Conservation (phyloP, 2,113 vertebrate genomes). For the Festucalex cinctus region DNA sequence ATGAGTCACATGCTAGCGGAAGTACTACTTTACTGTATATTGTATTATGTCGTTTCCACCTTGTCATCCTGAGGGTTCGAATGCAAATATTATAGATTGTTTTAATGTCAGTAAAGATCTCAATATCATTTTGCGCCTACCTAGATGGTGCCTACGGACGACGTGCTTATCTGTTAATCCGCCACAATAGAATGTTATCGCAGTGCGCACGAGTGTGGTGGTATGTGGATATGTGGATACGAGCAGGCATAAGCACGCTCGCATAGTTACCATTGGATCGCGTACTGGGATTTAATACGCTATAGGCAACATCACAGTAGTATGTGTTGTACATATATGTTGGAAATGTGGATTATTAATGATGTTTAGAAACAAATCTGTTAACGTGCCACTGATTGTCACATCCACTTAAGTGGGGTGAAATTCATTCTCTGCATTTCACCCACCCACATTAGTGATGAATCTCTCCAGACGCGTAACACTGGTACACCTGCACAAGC, state of each 20-base stretch:
- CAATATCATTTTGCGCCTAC: constrained; percentile 32
- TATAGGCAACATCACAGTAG: not conserved
- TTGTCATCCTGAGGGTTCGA: not conserved
- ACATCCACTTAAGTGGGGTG: too few relatives aligned
- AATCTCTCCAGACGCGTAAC: too few relatives aligned
- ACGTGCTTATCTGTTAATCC: constrained; percentile 50
- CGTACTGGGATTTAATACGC: constrained; percentile 5
- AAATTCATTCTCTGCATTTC: too few relatives aligned
- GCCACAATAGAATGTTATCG: constrained; percentile 10
- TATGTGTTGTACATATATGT: not conserved
- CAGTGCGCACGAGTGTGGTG: not conserved
- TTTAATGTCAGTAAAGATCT: not conserved
- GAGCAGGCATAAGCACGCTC: constrained; percentile 10
- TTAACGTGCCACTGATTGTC: too few relatives aligned
- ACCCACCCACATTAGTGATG: too few relatives aligned
- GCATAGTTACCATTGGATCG: constrained; percentile 5
- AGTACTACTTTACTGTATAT: too few relatives aligned
- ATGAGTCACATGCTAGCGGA: too few relatives aligned
- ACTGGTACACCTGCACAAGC: too few relatives aligned
- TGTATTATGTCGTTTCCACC: too few relatives aligned
- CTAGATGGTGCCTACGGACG: constrained; percentile 41
- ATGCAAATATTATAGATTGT: not conserved
- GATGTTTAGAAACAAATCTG: too few relatives aligned
- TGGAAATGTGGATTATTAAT: not conserved
- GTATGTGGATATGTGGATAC: constrained; percentile 11